A percentile compares a stretch with the other conserved stretches of the same genome.
Conservation (phyloP, 1,140 invertebrate genomes). For the Pseudomyrmex flavicornis region DNA sequence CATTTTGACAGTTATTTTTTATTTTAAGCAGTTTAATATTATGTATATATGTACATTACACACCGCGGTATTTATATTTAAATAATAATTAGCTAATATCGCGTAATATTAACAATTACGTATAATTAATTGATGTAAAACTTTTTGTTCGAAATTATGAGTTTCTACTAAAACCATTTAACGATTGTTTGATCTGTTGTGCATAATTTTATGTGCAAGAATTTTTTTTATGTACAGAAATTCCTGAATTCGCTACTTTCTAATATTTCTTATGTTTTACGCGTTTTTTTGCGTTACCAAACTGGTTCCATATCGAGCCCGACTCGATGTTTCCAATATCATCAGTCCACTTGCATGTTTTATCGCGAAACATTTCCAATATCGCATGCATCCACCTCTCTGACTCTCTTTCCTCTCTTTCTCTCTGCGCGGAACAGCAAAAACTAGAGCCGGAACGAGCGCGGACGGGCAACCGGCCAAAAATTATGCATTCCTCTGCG, state of each 20-base stretch:
- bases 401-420: neutral
- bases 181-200: no score
- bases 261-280: neutral
- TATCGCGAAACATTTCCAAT: constrained; percentile 55
- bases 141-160: no score
- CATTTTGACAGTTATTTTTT: no score
- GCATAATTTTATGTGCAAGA: no score
- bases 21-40: no score
- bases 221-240: no score
- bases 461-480: constrained; percentile 65
- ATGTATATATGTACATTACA: no score
- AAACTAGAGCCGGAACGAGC: constrained; percentile 9
- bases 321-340: constrained; percentile 45
- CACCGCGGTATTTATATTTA: no score
- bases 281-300: constrained; percentile 6
- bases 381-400: constrained; percentile 20
- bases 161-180: no score
- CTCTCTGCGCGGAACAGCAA: neutral
- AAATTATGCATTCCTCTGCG: constrained; percentile 70
- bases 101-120: no score
- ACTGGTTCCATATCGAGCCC: constrained; percentile 46
- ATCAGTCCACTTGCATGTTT: constrained; percentile 31
- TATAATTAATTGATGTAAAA: no score
- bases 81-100: no score
- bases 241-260: neutral